A percentile compares a stretch with the other conserved stretches of the same genome.
Evolutionary conservation across 2,113 vertebrate species (phyloP).

Genomic region (Thinocorus orbignyianus): DNA sequence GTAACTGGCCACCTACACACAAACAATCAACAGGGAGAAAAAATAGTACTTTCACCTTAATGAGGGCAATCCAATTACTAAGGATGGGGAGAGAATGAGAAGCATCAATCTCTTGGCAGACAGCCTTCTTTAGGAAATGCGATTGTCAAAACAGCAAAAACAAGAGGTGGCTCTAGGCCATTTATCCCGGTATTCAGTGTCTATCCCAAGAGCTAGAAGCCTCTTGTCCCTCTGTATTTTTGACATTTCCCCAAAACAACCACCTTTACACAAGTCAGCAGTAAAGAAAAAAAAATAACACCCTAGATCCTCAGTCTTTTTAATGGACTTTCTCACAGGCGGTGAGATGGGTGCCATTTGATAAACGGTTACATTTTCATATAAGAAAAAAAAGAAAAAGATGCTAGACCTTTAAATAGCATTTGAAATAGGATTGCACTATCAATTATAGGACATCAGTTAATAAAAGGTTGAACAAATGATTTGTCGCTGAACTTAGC

Average conservation of each 20-base stretch:
- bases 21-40: constrained; percentile 46
- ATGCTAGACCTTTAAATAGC: not conserved
- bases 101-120: constrained; percentile 68
- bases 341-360: not conserved
- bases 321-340: not conserved
- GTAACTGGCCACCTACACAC: constrained; percentile 52
- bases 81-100: constrained; percentile 64
- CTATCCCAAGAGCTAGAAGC: not conserved
- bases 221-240: not conserved
- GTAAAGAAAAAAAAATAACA: not conserved
- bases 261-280: not conserved
- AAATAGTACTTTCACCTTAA: constrained; percentile 64
- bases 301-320: not conserved
- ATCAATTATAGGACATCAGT: not conserved
- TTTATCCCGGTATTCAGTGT: not conserved
- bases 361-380: not conserved
- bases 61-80: constrained; percentile 75
- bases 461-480: not conserved
- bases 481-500: not conserved
- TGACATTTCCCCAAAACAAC: not conserved
- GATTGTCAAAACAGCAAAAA: constrained; percentile 60
- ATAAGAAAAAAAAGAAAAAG: not conserved
- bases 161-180: constrained; percentile 36
- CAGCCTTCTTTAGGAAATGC: constrained; percentile 46
- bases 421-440: not conserved